Conservation (phyloP, 2,888 invertebrate species). For the Polylopha cassiicola region DNA sequence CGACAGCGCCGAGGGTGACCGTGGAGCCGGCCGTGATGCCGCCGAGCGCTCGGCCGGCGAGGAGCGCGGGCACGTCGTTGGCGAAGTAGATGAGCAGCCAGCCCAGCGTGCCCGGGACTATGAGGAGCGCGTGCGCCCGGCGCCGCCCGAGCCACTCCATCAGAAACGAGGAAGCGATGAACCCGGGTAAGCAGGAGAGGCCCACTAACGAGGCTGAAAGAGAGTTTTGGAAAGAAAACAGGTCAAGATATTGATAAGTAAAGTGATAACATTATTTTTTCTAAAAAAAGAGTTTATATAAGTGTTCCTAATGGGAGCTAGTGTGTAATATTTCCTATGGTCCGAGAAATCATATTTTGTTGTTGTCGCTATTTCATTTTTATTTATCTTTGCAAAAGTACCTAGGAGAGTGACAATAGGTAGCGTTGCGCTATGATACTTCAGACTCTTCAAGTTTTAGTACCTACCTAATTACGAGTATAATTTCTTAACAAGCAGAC, state of each 20-base stretch:
- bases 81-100: constrained; percentile 33
- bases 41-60: constrained; percentile 31
- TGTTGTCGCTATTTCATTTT: too few relatives aligned
- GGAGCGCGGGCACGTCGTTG: constrained; percentile 27
- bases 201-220: constrained; percentile 39
- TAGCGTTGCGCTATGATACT: too few relatives aligned
- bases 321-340: too few relatives aligned
- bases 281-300: too few relatives aligned
- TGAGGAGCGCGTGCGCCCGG: constrained; percentile 28
- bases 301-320: too few relatives aligned
- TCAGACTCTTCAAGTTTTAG: too few relatives aligned
- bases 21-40: constrained; percentile 30
- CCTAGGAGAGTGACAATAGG: too few relatives aligned
- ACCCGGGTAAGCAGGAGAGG: constrained; percentile 35
- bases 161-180: constrained; percentile 36
- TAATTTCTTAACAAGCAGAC: too few relatives aligned
- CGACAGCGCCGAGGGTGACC: constrained; percentile 29
- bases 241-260: background rate
- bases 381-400: too few relatives aligned
- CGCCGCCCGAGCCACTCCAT: constrained; percentile 39
- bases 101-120: constrained; percentile 28
- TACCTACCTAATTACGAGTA: too few relatives aligned
- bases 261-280: background rate
- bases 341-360: too few relatives aligned
- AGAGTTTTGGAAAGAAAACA: constrained; percentile 12